Percentiles rank a stretch among this genome's conserved stretches.
These are phyloP conservation scores for Macrocentrus cingulum DNA, from an alignment of 1,140 invertebrate genomes.

Conservation along the genomic window DNA sequence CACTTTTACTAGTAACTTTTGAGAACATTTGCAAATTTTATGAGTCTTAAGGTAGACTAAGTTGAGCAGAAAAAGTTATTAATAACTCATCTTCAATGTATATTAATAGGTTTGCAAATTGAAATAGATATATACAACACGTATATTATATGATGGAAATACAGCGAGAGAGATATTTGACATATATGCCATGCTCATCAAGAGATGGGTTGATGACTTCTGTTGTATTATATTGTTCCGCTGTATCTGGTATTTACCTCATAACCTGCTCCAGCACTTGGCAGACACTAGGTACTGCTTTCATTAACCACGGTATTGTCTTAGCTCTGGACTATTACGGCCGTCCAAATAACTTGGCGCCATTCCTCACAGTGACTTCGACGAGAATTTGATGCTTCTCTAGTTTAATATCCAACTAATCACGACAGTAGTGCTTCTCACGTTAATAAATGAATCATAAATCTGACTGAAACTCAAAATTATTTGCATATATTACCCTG, in stretches of 20 bases:
- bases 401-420: neutral
- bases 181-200: slow-evolving; percentile 3
- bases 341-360: slow-evolving; percentile 21
- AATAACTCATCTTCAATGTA: too few relatives aligned
- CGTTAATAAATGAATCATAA: neutral
- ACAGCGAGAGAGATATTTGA: neutral
- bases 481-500: too few relatives aligned
- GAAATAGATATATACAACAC: too few relatives aligned
- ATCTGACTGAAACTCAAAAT: neutral
- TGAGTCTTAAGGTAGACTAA: too few relatives aligned
- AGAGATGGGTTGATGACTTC: slow-evolving; percentile 50
- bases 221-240: slow-evolving; percentile 44
- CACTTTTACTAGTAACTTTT: neutral
- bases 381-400: slow-evolving; percentile 21
- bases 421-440: neutral
- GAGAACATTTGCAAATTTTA: slow-evolving; percentile 1
- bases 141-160: too few relatives aligned
- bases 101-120: too few relatives aligned
- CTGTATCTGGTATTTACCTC: slow-evolving; percentile 51
- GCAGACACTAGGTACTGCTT: slow-evolving; percentile 38
- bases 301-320: slow-evolving; percentile 46
- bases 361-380: slow-evolving; percentile 41
- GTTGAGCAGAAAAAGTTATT: too few relatives aligned
- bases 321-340: slow-evolving; percentile 25
- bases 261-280: slow-evolving; percentile 25